Base-by-base conservation (phyloP, 2,113 vertebrate species). In the Pungitius pungitius region DNA sequence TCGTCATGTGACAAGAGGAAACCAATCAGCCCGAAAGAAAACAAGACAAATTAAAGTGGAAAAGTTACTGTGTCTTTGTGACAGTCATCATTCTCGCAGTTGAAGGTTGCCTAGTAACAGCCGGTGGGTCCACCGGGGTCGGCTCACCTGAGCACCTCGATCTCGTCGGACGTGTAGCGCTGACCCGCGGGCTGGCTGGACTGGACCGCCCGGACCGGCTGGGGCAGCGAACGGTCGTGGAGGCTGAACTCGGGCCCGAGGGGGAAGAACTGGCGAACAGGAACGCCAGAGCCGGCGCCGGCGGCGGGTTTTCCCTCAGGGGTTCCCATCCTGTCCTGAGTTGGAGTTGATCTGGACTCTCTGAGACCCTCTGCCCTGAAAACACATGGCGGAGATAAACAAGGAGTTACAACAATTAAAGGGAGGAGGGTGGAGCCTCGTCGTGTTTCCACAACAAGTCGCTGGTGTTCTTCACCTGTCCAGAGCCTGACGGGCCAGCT, bases 291-390 rank as follows among this genome's bases (percentile, higher is more conserved):
- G 18, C 58, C 4, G 1, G 61, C 26, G 2, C 74, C 49, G 17
- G 15, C 85, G 73, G 80, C 89, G 73, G 93, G 83, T 85, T 95
- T 98, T 45, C 73, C 17, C 42, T 72, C 89, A 5, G 89, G 68
- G 64, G 88, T 75, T 4, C 80, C 78, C 0, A 93, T 70, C 69
- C 91, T 95, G 66, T 95, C 93, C 89, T 96, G 96, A 72, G 91
- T 90, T 43, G 74, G 33, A 58, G 92, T 65, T 0, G 90, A 70
- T 82, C 94, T 97, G 62, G 95, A 95, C 45, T 96, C 95, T 88
- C 96, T 99, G 72, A 99, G 89, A 45, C 96, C 96, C 85, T 99
- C 98, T 55, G 98, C 97, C 91, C 98, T 99, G 78, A 91, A n/a
- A 61, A n/a, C 63, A 52, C 9, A 82, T 1, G 72, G 8, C 0